Conservation (phyloP, 2,888 invertebrate genomes). For the Actias luna region DNA sequence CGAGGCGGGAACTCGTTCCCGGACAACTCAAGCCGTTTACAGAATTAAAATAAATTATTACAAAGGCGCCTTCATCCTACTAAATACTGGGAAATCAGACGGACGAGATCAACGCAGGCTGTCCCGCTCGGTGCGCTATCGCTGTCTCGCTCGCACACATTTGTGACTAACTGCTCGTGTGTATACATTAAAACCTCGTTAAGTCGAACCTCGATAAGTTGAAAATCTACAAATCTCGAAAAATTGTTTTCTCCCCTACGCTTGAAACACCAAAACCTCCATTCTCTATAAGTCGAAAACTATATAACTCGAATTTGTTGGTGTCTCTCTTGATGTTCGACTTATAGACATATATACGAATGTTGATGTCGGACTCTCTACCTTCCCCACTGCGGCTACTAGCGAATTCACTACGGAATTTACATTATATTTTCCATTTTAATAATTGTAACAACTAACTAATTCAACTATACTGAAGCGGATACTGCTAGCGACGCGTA, state of each 20-base stretch:
- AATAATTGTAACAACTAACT: background rate
- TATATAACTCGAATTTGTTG: too few relatives aligned
- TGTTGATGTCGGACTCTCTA: background rate
- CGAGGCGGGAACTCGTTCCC: background rate
- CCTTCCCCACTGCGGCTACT: background rate
- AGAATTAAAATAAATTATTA: constrained; percentile 27
- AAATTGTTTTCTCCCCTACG: too few relatives aligned
- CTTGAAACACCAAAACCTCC: too few relatives aligned
- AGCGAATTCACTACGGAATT: background rate
- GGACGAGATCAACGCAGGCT: constrained; percentile 52
- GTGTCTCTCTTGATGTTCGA: background rate
- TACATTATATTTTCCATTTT: too few relatives aligned
- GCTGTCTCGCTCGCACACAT: background rate
- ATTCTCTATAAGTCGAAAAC: too few relatives aligned
- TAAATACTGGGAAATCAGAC: constrained; percentile 49
- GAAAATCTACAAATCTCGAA: too few relatives aligned
- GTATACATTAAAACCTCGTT: too few relatives aligned
- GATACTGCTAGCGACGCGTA: background rate
- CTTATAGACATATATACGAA: background rate
- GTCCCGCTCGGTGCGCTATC: background rate
- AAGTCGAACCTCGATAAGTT: too few relatives aligned
- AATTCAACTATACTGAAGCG: background rate
- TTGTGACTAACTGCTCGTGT: background rate
- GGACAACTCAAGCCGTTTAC: background rate
- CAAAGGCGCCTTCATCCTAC: constrained; percentile 32